Conservation (phyloP, 1,140 invertebrate species). For the Telenomus remus region DNA sequence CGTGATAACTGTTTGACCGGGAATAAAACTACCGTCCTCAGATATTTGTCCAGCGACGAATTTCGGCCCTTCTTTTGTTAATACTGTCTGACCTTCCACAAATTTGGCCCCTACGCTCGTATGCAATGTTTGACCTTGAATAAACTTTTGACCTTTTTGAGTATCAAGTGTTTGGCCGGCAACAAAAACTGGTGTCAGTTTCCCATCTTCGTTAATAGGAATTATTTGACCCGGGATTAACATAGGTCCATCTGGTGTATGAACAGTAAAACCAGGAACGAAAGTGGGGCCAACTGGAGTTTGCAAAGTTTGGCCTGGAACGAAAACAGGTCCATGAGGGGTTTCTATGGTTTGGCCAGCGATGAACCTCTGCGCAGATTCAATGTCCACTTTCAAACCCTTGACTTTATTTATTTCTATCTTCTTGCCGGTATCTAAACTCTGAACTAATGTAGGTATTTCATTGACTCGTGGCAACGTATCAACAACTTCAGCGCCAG, state of each 20-base stretch:
- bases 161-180: slow-evolving; percentile 73
- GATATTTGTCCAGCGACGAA: slow-evolving; percentile 81
- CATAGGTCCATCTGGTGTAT: slow-evolving; percentile 80
- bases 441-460: slow-evolving; percentile 79
- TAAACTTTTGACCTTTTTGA: slow-evolving; percentile 66
- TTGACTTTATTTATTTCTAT: slow-evolving; percentile 78
- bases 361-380: slow-evolving; percentile 80
- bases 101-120: slow-evolving; percentile 76
- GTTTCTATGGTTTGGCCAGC: slow-evolving; percentile 83
- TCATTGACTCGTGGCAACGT: slow-evolving; percentile 79
- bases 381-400: slow-evolving; percentile 80
- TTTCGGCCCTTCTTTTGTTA: slow-evolving; percentile 80
- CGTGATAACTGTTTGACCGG: slow-evolving; percentile 82
- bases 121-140: slow-evolving; percentile 76
- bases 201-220: slow-evolving; percentile 62
- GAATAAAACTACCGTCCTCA: slow-evolving; percentile 77
- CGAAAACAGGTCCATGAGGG: slow-evolving; percentile 80
- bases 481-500: slow-evolving; percentile 73
- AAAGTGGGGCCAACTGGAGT: slow-evolving; percentile 81
- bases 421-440: slow-evolving; percentile 78
- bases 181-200: slow-evolving; percentile 73
- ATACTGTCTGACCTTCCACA: slow-evolving; percentile 80
- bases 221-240: slow-evolving; percentile 83
- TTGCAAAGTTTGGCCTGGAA: slow-evolving; percentile 84
- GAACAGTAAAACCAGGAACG: slow-evolving; percentile 83